Evolutionary conservation across 2,113 vertebrate genomes (phyloP).

Genomic region (Mus musculus): DNA sequence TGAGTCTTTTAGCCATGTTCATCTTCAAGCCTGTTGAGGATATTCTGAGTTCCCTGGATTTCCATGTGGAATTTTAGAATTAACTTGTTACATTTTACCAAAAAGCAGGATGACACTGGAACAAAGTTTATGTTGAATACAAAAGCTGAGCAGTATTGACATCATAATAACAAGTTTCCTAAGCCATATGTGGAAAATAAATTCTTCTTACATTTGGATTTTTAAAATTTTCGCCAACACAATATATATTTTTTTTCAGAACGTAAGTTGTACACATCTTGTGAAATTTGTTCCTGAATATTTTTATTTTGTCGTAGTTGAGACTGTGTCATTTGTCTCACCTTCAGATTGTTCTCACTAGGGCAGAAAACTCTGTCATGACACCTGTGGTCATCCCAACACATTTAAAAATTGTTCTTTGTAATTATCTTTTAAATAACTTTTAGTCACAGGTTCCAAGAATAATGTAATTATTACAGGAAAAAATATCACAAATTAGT

Average conservation of each 20-base stretch:
- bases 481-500: background rate
- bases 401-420: background rate
- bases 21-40: background rate
- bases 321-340: constrained; percentile 31
- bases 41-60: background rate
- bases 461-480: background rate
- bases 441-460: background rate
- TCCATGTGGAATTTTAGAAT: background rate
- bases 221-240: background rate
- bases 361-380: background rate
- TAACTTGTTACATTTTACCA: background rate
- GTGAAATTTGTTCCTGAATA: background rate
- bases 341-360: background rate
- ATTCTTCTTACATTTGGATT: background rate
- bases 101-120: background rate
- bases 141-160: background rate
- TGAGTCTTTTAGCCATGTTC: background rate
- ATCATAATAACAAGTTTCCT: background rate
- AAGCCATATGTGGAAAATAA: background rate
- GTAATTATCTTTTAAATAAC: background rate
- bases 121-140: background rate
- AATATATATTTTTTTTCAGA: background rate
- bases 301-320: background rate
- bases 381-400: background rate
- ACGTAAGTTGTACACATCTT: background rate